phyloP scores from a whole-genome alignment of 2,888 invertebrate genomes.

The Pachymerium ferrugineum region DNA sequence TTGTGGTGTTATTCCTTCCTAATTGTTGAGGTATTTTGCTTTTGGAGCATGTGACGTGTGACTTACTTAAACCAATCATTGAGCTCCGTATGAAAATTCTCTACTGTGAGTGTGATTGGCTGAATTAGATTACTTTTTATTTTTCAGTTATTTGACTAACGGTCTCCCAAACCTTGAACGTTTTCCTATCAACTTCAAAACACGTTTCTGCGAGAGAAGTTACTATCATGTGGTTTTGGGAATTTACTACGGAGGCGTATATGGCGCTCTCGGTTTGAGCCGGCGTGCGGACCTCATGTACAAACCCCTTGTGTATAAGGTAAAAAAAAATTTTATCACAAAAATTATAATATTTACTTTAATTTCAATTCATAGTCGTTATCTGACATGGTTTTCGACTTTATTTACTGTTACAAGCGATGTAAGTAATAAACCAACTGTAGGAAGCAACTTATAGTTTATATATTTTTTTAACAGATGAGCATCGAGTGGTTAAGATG shows the following conservation, averaged over 20 bases:
- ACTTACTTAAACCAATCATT: no score
- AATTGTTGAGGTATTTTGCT: no score
- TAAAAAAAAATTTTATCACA: background rate
- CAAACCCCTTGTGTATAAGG: slow-evolving; percentile 31
- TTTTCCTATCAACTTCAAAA: slow-evolving; percentile 48
- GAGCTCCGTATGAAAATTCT: no score
- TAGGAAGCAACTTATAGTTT: background rate
- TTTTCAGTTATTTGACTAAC: slow-evolving; percentile 34
- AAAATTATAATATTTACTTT: background rate
- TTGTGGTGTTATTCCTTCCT: no score
- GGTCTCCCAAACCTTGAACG: slow-evolving; percentile 46
- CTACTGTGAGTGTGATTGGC: no score
- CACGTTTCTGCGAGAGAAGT: slow-evolving; percentile 43
- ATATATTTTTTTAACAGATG: background rate
- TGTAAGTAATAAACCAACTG: no score
- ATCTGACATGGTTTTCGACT: slow-evolving; percentile 11
- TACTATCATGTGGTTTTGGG: slow-evolving; percentile 49
- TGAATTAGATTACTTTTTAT: background rate
- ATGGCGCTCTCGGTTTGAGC: slow-evolving; percentile 42
- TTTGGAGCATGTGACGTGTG: no score
- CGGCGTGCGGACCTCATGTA: slow-evolving; percentile 34
- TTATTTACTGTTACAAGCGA: background rate
- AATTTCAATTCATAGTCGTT: background rate
- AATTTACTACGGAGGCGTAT: slow-evolving; percentile 45
- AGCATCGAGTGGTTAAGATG: slow-evolving; percentile 18